Percentiles rank a stretch among this genome's conserved stretches.
These are phyloP conservation scores for Drosophila macrospina DNA, from an alignment of 2,888 invertebrate genomes.

Conservation along the genomic window DNA sequence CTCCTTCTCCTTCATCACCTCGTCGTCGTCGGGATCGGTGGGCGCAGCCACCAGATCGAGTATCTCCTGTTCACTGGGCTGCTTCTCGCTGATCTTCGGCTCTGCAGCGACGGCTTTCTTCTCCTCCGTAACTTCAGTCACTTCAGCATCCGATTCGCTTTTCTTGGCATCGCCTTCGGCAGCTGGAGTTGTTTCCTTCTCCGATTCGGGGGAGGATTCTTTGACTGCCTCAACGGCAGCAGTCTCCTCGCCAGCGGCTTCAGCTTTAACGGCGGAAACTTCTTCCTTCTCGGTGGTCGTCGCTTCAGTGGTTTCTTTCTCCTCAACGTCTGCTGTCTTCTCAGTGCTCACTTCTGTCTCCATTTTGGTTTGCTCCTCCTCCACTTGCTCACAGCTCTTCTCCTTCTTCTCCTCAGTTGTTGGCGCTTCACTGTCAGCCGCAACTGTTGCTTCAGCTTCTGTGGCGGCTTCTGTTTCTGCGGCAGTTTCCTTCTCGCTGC, in stretches of 20 bases:
- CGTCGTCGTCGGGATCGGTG: constrained; percentile 84
- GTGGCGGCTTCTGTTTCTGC: constrained; percentile 39
- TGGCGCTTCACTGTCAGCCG: constrained; percentile 12
- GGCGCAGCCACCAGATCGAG: constrained; percentile 81
- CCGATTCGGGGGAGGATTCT: constrained; percentile 27
- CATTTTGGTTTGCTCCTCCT: constrained; percentile 44
- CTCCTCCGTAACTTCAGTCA: constrained; percentile 6
- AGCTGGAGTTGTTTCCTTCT: constrained; percentile 25
- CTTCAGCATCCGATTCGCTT: constrained; percentile 4
- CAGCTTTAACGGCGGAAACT: constrained; percentile 31
- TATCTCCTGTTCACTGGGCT: constrained; percentile 65
- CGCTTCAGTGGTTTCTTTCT: constrained; percentile 31
- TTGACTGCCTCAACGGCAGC: constrained; percentile 28
- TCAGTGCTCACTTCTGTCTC: constrained; percentile 32
- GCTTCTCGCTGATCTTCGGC: constrained; percentile 54
- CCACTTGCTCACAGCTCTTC: constrained; percentile 36
- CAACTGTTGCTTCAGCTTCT: constrained; percentile 26
- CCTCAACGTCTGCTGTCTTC: constrained; percentile 29
- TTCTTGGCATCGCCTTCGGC: constrained; percentile 23
- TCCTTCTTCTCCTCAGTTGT: constrained; percentile 18
- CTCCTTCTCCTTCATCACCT: constrained; percentile 85
- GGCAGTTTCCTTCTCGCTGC: constrained; percentile 59
- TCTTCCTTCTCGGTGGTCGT: constrained; percentile 32
- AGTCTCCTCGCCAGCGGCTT: constrained; percentile 35
- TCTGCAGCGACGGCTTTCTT: constrained; percentile 35